phyloP scores from a whole-genome alignment of 2,113 vertebrate species.

The Raja brachyura region DNA sequence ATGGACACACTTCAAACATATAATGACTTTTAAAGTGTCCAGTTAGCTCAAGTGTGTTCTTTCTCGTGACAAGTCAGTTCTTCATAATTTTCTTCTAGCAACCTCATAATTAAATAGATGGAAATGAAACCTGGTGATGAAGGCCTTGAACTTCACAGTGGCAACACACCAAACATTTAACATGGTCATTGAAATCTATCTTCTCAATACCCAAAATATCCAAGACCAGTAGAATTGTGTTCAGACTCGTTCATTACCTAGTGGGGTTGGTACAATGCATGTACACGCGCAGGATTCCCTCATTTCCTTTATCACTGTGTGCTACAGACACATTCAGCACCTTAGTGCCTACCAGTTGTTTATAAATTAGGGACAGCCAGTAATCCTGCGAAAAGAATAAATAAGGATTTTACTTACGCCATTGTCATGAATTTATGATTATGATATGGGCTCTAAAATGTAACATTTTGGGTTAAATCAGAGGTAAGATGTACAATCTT shows the following conservation, averaged over 20 bases:
- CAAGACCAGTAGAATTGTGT: background rate
- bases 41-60: background rate
- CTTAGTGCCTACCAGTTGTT: constrained; percentile 75
- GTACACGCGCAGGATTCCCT: constrained; percentile 66
- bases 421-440: background rate
- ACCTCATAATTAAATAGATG: background rate
- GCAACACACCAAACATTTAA: background rate
- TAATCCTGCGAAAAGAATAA: constrained; percentile 68
- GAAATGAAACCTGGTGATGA: background rate
- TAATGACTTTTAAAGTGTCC: background rate
- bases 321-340: constrained; percentile 58
- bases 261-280: constrained; percentile 73
- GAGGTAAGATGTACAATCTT: background rate
- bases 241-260: constrained; percentile 57
- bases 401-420: background rate
- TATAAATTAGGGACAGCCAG: constrained; percentile 87
- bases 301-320: background rate
- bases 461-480: background rate
- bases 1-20: background rate
- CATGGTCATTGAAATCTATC: background rate
- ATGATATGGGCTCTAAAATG: background rate
- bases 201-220: background rate
- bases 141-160: background rate
- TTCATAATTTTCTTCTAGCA: background rate
- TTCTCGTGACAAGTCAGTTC: background rate